Evolutionary conservation across 53 echinoderm and acorn worm genomes (phyloP).

Genomic region (Henricia sp.): DNA sequence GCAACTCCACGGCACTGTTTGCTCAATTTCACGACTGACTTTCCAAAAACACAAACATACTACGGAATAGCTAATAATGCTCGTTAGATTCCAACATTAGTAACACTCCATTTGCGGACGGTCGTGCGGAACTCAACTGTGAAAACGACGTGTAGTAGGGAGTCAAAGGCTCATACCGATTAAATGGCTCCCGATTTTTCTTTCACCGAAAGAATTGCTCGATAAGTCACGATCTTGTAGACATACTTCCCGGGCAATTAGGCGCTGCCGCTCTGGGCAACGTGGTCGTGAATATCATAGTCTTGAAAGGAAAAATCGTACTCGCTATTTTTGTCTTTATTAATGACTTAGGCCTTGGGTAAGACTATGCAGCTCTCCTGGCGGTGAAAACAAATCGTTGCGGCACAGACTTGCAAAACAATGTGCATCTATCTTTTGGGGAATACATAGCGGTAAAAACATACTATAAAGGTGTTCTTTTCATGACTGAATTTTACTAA

Average conservation of each 20-base stretch:
- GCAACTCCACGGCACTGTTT: conserved; percentile 15
- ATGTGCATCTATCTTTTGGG: no score
- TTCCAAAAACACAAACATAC: conserved; percentile 12
- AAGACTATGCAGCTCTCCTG: no score
- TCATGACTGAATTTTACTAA: no score
- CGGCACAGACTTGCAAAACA: no score
- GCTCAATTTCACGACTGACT: conserved; percentile 6
- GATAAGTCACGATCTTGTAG: not conserved
- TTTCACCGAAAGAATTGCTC: not conserved
- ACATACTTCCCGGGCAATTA: not conserved
- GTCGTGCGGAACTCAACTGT: not conserved
- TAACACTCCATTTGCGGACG: conserved; percentile 11
- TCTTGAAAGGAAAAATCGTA: no score
- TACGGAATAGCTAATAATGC: no score
- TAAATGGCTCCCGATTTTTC: conserved; percentile 6
- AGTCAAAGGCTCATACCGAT: not conserved
- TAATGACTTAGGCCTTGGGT: no score
- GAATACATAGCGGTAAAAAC: no score
- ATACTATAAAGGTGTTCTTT: no score
- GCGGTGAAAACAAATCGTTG: no score
- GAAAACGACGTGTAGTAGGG: not conserved
- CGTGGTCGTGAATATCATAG: not conserved
- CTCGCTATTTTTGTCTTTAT: no score
- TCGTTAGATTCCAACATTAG: conserved; percentile 15
- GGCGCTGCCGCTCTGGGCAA: not conserved